These are phyloP conservation scores for Drosophila nikananu DNA, from an alignment of 1,140 invertebrate species.

Conservation along the genomic window DNA sequence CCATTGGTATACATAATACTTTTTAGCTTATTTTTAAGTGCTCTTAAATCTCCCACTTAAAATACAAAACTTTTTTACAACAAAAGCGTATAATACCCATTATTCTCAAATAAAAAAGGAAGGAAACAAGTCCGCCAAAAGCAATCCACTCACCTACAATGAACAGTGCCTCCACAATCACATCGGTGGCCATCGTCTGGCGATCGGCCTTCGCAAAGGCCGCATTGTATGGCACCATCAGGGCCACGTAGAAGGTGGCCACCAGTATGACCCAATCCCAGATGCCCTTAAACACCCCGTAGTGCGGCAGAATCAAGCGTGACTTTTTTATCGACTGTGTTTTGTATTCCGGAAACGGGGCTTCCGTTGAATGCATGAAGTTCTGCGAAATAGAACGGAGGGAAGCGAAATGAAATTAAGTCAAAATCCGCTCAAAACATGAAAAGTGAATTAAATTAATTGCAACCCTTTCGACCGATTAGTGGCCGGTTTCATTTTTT, in stretches of 20 bases:
- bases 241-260: slow-evolving; percentile 99
- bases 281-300: slow-evolving; percentile 98
- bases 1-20: too few relatives aligned
- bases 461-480: slow-evolving; percentile 17
- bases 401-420: slow-evolving; percentile 24
- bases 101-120: neutral
- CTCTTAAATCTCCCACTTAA: neutral
- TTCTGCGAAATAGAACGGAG: slow-evolving; percentile 88
- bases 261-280: slow-evolving; percentile 99
- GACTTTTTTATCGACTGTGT: slow-evolving; percentile 97
- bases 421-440: slow-evolving; percentile 25
- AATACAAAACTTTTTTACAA: neutral
- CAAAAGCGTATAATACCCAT: neutral
- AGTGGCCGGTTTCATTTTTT: slow-evolving; percentile 3
- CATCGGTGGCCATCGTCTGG: slow-evolving; percentile 95
- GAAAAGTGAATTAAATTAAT: slow-evolving; percentile 50
- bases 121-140: neutral
- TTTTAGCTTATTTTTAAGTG: neutral
- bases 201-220: slow-evolving; percentile 94
- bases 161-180: slow-evolving; percentile 97
- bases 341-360: slow-evolving; percentile 98
- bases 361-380: slow-evolving; percentile 93
- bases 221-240: slow-evolving; percentile 99
- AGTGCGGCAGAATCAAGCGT: slow-evolving; percentile 97
- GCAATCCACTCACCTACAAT: slow-evolving; percentile 92